Evolutionary conservation across 2,888 invertebrate genomes (phyloP).

Genomic region (Stenurella melanura): DNA sequence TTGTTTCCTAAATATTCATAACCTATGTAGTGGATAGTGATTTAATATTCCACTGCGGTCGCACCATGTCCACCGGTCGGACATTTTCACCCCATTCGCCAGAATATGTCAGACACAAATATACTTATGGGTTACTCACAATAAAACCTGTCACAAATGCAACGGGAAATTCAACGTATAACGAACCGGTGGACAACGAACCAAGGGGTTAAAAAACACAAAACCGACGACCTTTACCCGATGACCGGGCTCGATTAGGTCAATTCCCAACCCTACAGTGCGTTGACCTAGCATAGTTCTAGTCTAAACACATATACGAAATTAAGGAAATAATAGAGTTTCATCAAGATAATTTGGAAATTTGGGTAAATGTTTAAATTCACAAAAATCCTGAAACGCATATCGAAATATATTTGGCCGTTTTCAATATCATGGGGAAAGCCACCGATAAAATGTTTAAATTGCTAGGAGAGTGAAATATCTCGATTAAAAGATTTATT

Average conservation of each 20-base stretch:
- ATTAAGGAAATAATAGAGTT: background rate
- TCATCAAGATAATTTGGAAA: no score
- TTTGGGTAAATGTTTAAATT: no score
- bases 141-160: slow-evolving; percentile 34
- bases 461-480: no score
- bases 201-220: slow-evolving; percentile 27
- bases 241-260: slow-evolving; percentile 34
- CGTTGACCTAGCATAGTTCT: slow-evolving; percentile 11
- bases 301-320: background rate
- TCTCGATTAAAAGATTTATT: no score
- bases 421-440: no score
- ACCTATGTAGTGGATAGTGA: background rate
- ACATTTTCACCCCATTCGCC: slow-evolving; percentile 12
- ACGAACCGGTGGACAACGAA: slow-evolving; percentile 12
- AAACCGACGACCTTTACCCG: slow-evolving; percentile 36
- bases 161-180: slow-evolving; percentile 8
- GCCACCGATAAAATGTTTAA: no score
- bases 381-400: no score
- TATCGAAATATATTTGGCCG: no score
- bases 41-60: slow-evolving; percentile 9
- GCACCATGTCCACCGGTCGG: background rate
- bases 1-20: background rate
- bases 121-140: slow-evolving; percentile 23
- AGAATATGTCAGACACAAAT: slow-evolving; percentile 10
- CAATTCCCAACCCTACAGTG: slow-evolving; percentile 18